phyloP scores from a whole-genome alignment of 2,113 vertebrate species.

The Hippocampus abdominalis region DNA sequence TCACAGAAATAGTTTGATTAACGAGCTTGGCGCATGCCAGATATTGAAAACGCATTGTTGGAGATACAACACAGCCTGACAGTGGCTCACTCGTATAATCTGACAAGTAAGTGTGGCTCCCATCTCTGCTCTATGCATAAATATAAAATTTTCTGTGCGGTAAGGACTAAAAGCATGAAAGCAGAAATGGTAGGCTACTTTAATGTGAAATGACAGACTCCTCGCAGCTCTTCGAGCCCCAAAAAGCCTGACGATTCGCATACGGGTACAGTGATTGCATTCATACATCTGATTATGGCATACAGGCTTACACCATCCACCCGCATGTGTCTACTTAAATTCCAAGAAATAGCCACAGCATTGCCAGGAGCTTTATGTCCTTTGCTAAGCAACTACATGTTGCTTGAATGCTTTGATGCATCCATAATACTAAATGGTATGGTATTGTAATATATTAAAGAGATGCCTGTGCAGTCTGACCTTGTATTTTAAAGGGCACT shows the following conservation, averaged over 20 bases:
- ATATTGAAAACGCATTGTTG: conserved; percentile 60
- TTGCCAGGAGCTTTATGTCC: conserved; percentile 14
- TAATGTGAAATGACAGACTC: conserved; percentile 66
- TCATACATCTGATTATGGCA: conserved; percentile 27
- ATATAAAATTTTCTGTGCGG: conserved; percentile 54
- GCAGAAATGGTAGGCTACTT: conserved; percentile 41
- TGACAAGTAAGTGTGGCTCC: conserved; percentile 40
- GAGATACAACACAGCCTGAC: not conserved
- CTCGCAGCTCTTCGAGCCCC: conserved; percentile 41
- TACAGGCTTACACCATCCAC: conserved; percentile 20
- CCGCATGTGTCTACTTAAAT: conserved; percentile 7
- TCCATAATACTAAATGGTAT: not conserved
- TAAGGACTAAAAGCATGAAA: conserved; percentile 49
- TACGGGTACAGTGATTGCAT: conserved; percentile 27
- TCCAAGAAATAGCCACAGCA: not conserved
- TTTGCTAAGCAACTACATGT: conserved; percentile 23
- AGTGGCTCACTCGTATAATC: conserved; percentile 19
- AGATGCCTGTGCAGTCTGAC: conserved; percentile 4
- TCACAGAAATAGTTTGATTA: conserved; percentile 40
- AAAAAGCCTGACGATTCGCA: conserved; percentile 43
- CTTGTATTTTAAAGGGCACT: conserved; percentile 8
- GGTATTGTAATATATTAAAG: not conserved
- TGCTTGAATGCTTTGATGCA: conserved; percentile 9
- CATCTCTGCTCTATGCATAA: conserved; percentile 56
- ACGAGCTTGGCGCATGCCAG: conserved; percentile 51